Percentiles rank a stretch among this genome's conserved stretches.
phyloP scores from a whole-genome alignment of 2,113 vertebrate genomes.

The Sciurus niger region DNA sequence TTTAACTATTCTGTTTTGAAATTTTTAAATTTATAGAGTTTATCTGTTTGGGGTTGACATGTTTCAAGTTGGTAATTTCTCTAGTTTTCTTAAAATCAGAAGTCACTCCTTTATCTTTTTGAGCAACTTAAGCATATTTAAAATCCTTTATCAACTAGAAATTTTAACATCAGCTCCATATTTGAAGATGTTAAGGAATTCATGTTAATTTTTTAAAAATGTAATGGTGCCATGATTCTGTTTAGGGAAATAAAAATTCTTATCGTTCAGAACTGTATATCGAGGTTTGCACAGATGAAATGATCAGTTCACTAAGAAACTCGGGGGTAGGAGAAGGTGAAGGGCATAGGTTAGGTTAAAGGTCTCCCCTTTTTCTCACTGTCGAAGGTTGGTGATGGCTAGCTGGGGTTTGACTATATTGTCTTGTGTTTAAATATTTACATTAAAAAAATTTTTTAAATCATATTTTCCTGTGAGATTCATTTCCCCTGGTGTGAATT shows the following conservation, averaged over 20 bases:
- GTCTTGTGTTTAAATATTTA: conserved; percentile 17
- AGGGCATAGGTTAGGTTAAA: too few species aligned
- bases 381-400: background rate
- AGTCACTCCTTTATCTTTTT: conserved; percentile 29
- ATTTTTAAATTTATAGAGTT: conserved; percentile 29
- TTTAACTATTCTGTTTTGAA: conserved; percentile 25
- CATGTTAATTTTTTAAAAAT: background rate
- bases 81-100: conserved; percentile 12
- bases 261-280: background rate
- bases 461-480: background rate
- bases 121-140: conserved; percentile 29
- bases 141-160: background rate
- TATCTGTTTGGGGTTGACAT: background rate
- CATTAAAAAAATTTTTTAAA: too few species aligned
- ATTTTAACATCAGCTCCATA: background rate
- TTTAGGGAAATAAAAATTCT: background rate
- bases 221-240: background rate
- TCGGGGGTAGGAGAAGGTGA: background rate
- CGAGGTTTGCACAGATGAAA: background rate
- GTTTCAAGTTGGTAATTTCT: conserved; percentile 17
- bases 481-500: conserved; percentile 22
- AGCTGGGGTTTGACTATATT: background rate
- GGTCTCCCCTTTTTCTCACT: background rate
- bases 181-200: conserved; percentile 35
- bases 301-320: background rate